Percentiles rank a stretch among this genome's conserved stretches.
phyloP scores from a whole-genome alignment of 2,797 vertebrate genomes.

The Neostethus bicornis region DNA sequence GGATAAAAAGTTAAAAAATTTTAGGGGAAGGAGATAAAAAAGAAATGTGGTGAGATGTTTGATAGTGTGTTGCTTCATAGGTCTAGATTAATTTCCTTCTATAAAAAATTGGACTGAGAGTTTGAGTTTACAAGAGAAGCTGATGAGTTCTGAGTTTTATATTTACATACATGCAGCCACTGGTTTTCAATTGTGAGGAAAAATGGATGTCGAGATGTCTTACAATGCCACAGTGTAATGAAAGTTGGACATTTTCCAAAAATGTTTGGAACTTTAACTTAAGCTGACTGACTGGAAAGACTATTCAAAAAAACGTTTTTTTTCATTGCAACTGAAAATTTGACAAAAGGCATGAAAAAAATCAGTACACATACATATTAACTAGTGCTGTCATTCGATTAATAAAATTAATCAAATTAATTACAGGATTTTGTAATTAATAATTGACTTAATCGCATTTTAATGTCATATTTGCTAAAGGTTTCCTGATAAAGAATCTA shows the following conservation, averaged over 20 bases:
- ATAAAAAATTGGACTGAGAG: conserved; percentile 10
- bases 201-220: background rate
- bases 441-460: too few relatives aligned
- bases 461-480: too few relatives aligned
- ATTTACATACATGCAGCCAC: conserved; percentile 16
- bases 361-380: too few relatives aligned
- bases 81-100: conserved; percentile 16
- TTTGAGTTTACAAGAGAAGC: conserved; percentile 10
- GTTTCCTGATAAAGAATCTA: too few relatives aligned
- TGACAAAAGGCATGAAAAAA: too few relatives aligned
- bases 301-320: too few relatives aligned
- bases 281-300: too few relatives aligned
- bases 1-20: conserved; percentile 9
- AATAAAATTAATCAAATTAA: too few relatives aligned
- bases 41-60: conserved; percentile 1
- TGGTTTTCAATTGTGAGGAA: conserved; percentile 11
- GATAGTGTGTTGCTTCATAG: background rate
- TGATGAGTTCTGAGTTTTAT: conserved; percentile 15
- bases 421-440: too few relatives aligned
- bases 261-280: too few relatives aligned
- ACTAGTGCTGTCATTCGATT: too few relatives aligned
- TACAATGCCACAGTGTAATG: background rate
- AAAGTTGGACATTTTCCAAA: background rate
- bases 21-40: conserved; percentile 1
- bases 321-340: too few relatives aligned